A percentile compares a stretch with the other conserved stretches of the same genome.
phyloP scores from a whole-genome alignment of 2,888 invertebrate species.

The Drosophila neutralis region DNA sequence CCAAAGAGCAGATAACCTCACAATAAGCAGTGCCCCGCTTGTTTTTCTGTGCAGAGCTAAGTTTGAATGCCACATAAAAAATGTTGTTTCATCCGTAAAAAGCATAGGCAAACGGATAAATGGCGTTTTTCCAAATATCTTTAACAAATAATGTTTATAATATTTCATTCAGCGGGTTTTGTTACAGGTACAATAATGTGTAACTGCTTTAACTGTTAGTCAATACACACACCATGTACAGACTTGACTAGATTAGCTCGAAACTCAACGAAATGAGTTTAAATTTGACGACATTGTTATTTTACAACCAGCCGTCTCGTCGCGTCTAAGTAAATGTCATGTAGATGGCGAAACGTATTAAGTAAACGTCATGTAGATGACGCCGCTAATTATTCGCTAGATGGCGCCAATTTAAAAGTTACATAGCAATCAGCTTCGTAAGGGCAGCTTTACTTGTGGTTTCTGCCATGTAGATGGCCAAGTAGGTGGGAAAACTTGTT shows the following conservation, averaged over 20 bases:
- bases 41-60: neutral
- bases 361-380: no score
- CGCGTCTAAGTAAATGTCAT: neutral
- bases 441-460: no score
- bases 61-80: neutral
- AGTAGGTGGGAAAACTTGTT: neutral
- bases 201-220: neutral
- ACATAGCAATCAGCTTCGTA: no score
- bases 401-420: no score
- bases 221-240: neutral
- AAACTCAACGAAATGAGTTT: constrained; percentile 7
- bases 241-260: neutral
- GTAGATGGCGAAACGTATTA: no score
- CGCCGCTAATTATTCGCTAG: no score
- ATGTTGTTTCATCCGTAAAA: neutral
- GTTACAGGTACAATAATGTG: neutral
- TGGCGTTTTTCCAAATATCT: neutral
- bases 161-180: neutral
- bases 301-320: neutral
- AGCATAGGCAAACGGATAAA: neutral
- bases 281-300: neutral
- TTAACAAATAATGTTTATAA: neutral
- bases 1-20: neutral
- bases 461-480: neutral
- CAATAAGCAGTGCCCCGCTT: constrained; percentile 12